Evolutionary conservation across 2,888 invertebrate genomes (phyloP), one percentile per base, ranked within the genome.

Genomic region (Melinaea menophilus): DNA sequence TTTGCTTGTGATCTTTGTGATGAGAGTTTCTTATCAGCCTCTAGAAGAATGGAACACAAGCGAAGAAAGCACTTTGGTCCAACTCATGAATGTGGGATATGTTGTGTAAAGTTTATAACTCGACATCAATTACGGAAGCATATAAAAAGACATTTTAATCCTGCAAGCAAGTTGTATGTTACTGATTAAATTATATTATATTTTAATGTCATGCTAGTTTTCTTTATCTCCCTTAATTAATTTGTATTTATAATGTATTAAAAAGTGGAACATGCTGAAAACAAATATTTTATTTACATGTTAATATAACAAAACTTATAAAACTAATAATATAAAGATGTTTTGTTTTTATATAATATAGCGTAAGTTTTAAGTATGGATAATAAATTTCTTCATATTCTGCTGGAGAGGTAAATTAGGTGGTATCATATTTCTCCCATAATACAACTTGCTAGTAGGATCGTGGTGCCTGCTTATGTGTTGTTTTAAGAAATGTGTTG

Each of bases 401-500:
- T 84, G 77, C 55, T 81, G 76, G n/a, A 77, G 79, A 4, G 82
- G 82, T 56, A 81, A 73, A 69, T 86, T 81, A 2, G 84, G 79
- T 5, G 83, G 80, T 45, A 83, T 75, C 58, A 78, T 72, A 64
- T 71, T 79, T 58, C 84, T 77, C 2, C 82, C 82, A 45, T 79
- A 75, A 68, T 82, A 88, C 56, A 88, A 71, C 66, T 87, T 88
- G 64, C 86, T 88, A 0, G 79, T 75, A 5, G 85, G 87, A 62
- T 90, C 85, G 66, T 84, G 79, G 64, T 90, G 89, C 69, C 82
- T 83, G 57, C 76, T 84, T 64, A 86, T 80, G 63, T 90, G 90
- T 62, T 80, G 80, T 61, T 77, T 82, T 59, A 90, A 75, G 61
- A 88, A 88, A 69, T 80, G 76, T n/a, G 79, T 74, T 0, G 89